These are phyloP conservation scores for Palythoa grandiflora DNA, from an alignment of 92 coral and sea anemone genomes.

Conservation along the genomic window DNA sequence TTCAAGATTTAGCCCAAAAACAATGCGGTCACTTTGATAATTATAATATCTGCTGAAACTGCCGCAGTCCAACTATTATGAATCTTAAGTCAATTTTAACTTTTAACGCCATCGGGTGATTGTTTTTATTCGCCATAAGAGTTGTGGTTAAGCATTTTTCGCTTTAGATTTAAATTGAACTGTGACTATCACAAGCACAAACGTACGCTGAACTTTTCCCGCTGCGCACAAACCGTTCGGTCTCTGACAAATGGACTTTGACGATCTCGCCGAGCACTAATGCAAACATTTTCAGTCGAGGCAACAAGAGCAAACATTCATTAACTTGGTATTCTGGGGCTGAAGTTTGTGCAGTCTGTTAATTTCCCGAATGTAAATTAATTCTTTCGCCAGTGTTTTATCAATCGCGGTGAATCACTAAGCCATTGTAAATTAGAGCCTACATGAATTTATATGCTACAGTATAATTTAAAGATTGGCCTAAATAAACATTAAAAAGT, in stretches of 20 bases:
- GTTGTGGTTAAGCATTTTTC: neutral
- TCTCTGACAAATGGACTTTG: neutral
- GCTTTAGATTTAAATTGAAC: neutral
- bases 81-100: constrained; percentile 18
- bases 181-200: neutral
- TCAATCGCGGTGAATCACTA: constrained; percentile 22
- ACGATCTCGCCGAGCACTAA: neutral
- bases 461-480: neutral
- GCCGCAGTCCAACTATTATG: constrained; percentile 5
- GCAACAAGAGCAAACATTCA: neutral
- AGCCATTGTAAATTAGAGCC: neutral
- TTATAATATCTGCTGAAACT: constrained; percentile 1
- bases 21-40: constrained; percentile 19
- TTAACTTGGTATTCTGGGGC: neutral
- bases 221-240: constrained; percentile 23
- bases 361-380: constrained; percentile 1
- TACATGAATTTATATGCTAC: neutral
- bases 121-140: neutral
- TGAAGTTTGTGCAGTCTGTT: neutral
- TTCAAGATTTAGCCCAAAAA: neutral
- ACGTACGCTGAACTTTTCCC: neutral
- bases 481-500: constrained; percentile 19
- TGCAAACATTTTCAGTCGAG: neutral
- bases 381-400: constrained; percentile 20
- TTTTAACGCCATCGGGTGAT: neutral